Percentiles rank a stretch among this genome's conserved stretches.
Evolutionary conservation across 2,797 vertebrate species (phyloP).

Genomic region (Melanotaenia nigrans): DNA sequence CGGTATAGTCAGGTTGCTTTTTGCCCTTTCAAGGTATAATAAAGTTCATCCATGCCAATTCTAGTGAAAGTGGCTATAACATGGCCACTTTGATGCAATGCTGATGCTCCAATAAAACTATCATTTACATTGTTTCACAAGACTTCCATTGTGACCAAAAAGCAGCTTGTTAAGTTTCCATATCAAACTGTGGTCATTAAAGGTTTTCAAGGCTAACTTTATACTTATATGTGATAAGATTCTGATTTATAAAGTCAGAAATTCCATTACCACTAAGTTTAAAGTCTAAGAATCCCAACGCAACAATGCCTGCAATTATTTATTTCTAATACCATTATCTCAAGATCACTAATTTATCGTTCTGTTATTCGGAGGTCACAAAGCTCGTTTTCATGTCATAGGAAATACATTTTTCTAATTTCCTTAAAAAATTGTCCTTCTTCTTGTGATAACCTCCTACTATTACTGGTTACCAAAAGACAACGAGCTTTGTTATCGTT

Average conservation of each 20-base stretch:
- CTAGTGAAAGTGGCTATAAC: too few species aligned
- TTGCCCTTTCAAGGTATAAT: neutral
- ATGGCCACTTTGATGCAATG: too few species aligned
- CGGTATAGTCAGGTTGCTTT: neutral
- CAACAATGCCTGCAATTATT: neutral
- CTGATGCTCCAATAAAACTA: too few species aligned
- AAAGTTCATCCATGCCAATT: too few species aligned
- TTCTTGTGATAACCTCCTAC: neutral
- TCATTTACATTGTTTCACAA: too few species aligned
- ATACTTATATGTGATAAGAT: neutral
- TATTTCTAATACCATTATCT: neutral
- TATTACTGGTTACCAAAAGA: neutral
- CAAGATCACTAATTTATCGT: neutral
- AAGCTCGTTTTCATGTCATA: too few species aligned
- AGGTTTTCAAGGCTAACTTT: neutral
- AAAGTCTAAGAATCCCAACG: neutral
- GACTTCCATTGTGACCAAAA: too few species aligned
- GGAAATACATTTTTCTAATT: too few species aligned
- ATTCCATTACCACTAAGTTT: neutral
- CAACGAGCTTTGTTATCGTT: neutral
- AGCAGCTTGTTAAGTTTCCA: too few species aligned
- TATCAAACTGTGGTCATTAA: neutral
- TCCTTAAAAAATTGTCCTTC: too few species aligned
- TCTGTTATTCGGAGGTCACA: too few species aligned
- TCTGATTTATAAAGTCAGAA: neutral